These are phyloP conservation scores for Theocolax elegans DNA, from an alignment of 1,140 invertebrate species.

Conservation along the genomic window DNA sequence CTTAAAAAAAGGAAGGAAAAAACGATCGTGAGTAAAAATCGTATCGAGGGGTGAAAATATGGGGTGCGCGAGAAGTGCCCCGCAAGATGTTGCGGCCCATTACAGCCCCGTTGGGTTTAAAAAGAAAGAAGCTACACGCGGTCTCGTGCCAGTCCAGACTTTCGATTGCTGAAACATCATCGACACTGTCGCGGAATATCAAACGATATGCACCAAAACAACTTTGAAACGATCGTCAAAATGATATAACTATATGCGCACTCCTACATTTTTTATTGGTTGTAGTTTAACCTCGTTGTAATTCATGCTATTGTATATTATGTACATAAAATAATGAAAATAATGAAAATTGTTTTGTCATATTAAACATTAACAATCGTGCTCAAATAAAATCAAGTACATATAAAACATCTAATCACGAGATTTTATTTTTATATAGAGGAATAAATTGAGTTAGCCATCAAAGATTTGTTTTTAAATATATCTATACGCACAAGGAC, in stretches of 20 bases:
- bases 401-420: no score
- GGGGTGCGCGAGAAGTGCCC: slow-evolving; percentile 57
- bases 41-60: slow-evolving; percentile 45
- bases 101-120: slow-evolving; percentile 58
- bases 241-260: slow-evolving; percentile 7
- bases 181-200: slow-evolving; percentile 58
- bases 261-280: slow-evolving; percentile 12
- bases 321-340: no score
- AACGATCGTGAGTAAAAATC: not conserved
- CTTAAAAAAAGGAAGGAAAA: not conserved
- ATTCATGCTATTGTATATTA: no score
- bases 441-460: no score
- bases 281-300: no score
- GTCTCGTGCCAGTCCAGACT: slow-evolving; percentile 45
- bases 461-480: no score
- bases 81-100: slow-evolving; percentile 64
- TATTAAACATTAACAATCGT: no score
- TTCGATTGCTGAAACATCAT: slow-evolving; percentile 63
- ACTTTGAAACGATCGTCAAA: not conserved
- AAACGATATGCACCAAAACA: slow-evolving; percentile 53
- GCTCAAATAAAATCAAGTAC: no score
- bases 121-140: slow-evolving; percentile 51
- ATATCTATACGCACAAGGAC: no score
- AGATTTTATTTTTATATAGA: no score
- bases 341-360: no score